A percentile compares a stretch with the other conserved stretches of the same genome.
Evolutionary conservation across 1,140 invertebrate species (phyloP).

Genomic region (Cydia amplana): DNA sequence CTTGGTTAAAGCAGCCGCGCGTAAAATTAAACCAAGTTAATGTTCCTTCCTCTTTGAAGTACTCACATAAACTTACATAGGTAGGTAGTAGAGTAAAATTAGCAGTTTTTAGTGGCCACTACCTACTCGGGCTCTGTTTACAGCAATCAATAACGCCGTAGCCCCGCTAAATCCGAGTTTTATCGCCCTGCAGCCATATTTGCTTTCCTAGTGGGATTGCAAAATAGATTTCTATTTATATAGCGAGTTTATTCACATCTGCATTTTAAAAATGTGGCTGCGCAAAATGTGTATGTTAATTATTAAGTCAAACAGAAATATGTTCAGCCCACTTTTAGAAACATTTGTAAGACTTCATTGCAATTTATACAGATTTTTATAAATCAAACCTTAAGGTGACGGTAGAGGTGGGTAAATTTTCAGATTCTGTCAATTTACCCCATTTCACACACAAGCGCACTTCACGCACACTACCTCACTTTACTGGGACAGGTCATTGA

Average conservation of each 20-base stretch:
- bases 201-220: not conserved
- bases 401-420: too few species aligned
- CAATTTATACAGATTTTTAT: too few species aligned
- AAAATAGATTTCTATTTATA: not conserved
- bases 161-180: conserved; percentile 8
- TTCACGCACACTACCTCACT: too few species aligned
- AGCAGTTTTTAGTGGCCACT: not conserved
- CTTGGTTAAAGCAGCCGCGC: too few species aligned
- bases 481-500: too few species aligned
- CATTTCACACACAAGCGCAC: too few species aligned
- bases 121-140: not conserved
- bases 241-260: not conserved
- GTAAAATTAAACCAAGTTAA: too few species aligned
- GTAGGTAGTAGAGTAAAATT: not conserved
- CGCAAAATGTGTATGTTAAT: too few species aligned
- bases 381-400: too few species aligned
- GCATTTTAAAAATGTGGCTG: not conserved
- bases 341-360: not conserved
- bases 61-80: not conserved
- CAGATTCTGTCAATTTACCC: too few species aligned
- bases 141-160: conserved; percentile 12
- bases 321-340: not conserved
- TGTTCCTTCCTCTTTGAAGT: too few species aligned
- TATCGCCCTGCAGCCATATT: conserved; percentile 16
- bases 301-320: too few species aligned